phyloP scores from a whole-genome alignment of 2,797 vertebrate genomes.

The Spinus olivaceus region DNA sequence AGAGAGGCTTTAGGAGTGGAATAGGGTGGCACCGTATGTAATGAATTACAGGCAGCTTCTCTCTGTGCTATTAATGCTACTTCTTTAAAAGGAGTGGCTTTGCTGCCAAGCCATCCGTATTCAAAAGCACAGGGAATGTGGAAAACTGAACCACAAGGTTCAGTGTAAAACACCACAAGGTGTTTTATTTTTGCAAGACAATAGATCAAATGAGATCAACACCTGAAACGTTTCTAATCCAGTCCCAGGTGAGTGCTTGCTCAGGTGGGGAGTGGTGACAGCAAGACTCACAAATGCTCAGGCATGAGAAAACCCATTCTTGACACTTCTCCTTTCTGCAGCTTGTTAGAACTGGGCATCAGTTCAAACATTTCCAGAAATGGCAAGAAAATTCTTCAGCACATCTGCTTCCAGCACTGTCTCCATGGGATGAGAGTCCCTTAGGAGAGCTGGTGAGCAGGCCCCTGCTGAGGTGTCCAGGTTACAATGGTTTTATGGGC shows the following conservation, averaged over 20 bases:
- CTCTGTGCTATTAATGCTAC: not conserved
- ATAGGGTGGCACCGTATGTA: not conserved
- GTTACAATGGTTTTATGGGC: not conserved
- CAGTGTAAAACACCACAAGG: not conserved
- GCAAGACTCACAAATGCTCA: not conserved
- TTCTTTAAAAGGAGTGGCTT: not conserved
- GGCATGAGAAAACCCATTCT: not conserved
- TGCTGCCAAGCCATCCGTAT: not conserved
- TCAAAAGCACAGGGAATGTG: not conserved
- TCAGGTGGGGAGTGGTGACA: not conserved
- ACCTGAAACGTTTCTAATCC: not conserved
- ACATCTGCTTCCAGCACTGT: not conserved
- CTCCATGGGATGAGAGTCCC: not conserved
- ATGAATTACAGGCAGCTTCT: not conserved
- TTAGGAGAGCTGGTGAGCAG: not conserved
- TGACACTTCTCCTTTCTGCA: not conserved
- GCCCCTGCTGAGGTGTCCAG: rapidly evolving
- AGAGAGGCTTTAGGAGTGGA: not conserved
- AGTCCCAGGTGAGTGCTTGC: not conserved
- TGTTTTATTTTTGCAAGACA: not conserved
- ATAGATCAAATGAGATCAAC: not conserved
- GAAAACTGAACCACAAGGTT: not conserved
- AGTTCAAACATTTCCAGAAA: not conserved
- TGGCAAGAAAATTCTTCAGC: not conserved
- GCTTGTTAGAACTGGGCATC: not conserved